A percentile compares a stretch with the other conserved stretches of the same genome.
These are phyloP conservation scores for Benthosema pterotum DNA, from an alignment of 2,797 vertebrate species.

Conservation along the genomic window DNA sequence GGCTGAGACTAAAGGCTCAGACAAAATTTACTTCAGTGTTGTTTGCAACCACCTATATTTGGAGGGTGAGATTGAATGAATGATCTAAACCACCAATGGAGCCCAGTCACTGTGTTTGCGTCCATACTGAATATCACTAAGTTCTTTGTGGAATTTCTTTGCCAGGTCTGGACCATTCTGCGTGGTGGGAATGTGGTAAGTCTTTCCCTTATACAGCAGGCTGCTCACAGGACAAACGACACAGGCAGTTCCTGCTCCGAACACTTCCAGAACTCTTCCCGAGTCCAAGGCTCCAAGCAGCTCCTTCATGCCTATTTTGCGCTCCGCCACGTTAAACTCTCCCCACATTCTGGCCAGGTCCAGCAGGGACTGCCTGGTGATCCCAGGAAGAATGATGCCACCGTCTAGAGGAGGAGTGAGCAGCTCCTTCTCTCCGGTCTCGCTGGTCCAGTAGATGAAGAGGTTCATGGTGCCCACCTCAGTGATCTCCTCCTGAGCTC, in stretches of 20 bases:
- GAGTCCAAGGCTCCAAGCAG: constrained; percentile 78
- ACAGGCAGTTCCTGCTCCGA: constrained; percentile 90
- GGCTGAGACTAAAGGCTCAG: constrained; percentile 55
- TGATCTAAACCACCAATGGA: constrained; percentile 66
- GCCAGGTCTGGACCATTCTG: constrained; percentile 86
- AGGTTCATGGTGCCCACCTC: constrained; percentile 96
- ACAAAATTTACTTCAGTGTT: no score
- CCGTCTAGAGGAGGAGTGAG: constrained; percentile 85
- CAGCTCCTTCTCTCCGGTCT: constrained; percentile 85
- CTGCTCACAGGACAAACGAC: constrained; percentile 88
- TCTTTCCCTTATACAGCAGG: constrained; percentile 85
- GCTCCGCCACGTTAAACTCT: constrained; percentile 87
- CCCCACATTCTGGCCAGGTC: constrained; percentile 86
- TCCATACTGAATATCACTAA: constrained; percentile 88
- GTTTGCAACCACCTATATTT: no score
- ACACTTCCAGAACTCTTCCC: constrained; percentile 84
- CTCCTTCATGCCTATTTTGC: constrained; percentile 78
- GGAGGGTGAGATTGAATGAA: no score
- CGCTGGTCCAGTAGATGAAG: constrained; percentile 89
- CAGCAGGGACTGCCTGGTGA: constrained; percentile 87
- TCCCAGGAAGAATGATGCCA: constrained; percentile 89
- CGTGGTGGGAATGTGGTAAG: constrained; percentile 87
- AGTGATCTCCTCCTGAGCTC: constrained; percentile 85
- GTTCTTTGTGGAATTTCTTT: constrained; percentile 85
- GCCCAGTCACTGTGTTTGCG: constrained; percentile 75